Base-by-base conservation (phyloP, 2,888 invertebrate genomes). In the Oscheius sp. region DNA sequence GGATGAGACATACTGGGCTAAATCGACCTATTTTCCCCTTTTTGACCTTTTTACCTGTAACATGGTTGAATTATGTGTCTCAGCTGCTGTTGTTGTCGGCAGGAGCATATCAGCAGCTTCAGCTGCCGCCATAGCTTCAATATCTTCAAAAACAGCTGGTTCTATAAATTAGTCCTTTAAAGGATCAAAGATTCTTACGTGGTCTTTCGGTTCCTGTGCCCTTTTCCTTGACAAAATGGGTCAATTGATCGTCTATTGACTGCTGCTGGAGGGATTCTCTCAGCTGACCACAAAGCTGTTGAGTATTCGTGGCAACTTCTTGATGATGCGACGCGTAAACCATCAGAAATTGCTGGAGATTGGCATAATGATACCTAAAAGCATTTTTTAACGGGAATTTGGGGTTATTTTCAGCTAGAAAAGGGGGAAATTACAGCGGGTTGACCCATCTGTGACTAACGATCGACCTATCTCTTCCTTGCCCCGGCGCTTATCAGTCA, bases 121-220 rank as follows among this genome's bases (percentile, higher is more conserved):
- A 25, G 66, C 66, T 35, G 66, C 61, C 12, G 61, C 61, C 45
- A 61, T 61, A 6, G 61, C 63, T 27, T 72, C 72, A 25, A 72
- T 52, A n/a, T 72, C 72, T 53, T 66, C 66, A 66, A 59, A 56
- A n/a, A 59, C 72, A 41, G 45, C 66, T 25, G 72, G 21, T 43
- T 66, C 66, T 72, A 18, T 16, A 72, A 41, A 18, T 18, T 64
- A 2, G 1, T 16, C 35, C 23, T 52, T n/a, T 23, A 16, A 27
- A 13, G 0, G 21, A 27, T 7, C 2, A 23, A 43, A 69, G 35
- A 35, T 3, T 9, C 45, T 45, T 27, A 72, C 72, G 94, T 90
- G 96, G 96, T 90, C 94, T 94, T 89, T 96, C 96, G 81, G 93
- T 92, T 82, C 96, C 96, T 79, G 95, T 96, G 84, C 94, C 94